phyloP scores from a whole-genome alignment of 1,140 invertebrate species.

The Papilio machaon region DNA sequence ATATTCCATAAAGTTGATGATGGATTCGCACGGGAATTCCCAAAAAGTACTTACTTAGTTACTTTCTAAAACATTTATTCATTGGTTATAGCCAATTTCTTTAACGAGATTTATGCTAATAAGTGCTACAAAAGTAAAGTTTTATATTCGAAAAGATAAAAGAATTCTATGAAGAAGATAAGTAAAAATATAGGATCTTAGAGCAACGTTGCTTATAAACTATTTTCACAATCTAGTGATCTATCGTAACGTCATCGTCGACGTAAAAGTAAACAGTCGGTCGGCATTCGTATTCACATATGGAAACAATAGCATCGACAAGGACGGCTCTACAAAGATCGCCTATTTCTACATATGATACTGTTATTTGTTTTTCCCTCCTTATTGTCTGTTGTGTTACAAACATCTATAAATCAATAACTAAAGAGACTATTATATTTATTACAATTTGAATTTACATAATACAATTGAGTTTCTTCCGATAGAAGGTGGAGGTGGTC shows the following conservation, averaged over 20 bases:
- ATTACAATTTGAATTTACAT: not conserved
- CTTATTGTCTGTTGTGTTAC: conserved; percentile 40
- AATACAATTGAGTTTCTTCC: not conserved
- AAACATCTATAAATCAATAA: conserved; percentile 19
- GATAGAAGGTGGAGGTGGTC: no score
- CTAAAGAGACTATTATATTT: not conserved
- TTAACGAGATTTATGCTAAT: conserved; percentile 14
- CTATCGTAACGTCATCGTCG: conserved; percentile 34
- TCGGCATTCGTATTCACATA: conserved; percentile 42
- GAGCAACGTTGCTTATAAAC: not conserved
- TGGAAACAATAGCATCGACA: conserved; percentile 45
- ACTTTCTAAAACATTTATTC: conserved; percentile 6
- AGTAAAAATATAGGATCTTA: not conserved
- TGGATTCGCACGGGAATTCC: not conserved
- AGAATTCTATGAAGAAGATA: not conserved
- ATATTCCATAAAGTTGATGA: not conserved
- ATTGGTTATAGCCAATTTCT: not conserved
- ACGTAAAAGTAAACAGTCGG: conserved; percentile 40
- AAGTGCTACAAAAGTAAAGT: not conserved
- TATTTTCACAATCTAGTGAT: conserved; percentile 21
- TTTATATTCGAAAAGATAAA: not conserved
- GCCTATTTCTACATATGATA: conserved; percentile 16
- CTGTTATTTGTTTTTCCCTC: conserved; percentile 38
- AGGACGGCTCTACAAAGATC: conserved; percentile 38
- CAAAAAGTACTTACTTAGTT: not conserved